phyloP scores from a whole-genome alignment of 2,888 invertebrate genomes.

The Phyto melanocephala region DNA sequence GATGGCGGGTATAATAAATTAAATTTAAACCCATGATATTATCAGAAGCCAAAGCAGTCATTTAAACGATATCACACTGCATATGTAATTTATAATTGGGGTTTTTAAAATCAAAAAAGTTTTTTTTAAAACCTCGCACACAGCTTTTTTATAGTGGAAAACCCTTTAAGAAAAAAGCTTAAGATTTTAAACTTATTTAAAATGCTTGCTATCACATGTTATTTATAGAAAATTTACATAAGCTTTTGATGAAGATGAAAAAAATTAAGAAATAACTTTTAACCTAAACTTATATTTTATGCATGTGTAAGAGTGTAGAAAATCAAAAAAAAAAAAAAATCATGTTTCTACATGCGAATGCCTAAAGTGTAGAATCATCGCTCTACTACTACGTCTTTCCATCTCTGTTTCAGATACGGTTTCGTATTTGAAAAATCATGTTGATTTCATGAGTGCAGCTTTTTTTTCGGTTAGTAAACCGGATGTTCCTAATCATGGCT shows the following conservation, averaged over 20 bases:
- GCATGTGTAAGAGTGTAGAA: slow-evolving; percentile 13
- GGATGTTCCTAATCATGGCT: slow-evolving; percentile 79
- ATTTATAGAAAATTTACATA: too few relatives aligned
- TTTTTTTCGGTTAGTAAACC: slow-evolving; percentile 79
- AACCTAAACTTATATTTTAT: background rate
- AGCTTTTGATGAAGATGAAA: background rate
- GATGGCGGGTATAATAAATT: too few relatives aligned
- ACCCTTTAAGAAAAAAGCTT: too few relatives aligned
- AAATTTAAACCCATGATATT: too few relatives aligned
- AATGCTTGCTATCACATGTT: too few relatives aligned
- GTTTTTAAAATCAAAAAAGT: too few relatives aligned
- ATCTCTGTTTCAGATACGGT: slow-evolving; percentile 30
- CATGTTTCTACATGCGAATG: slow-evolving; percentile 1
- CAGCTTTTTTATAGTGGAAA: too few relatives aligned
- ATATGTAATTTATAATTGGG: too few relatives aligned
- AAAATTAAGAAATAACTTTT: background rate
- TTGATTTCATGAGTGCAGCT: slow-evolving; percentile 52
- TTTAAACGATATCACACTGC: too few relatives aligned
- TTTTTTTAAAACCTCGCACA: too few relatives aligned
- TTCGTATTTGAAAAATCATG: slow-evolving; percentile 54
- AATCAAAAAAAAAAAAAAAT: slow-evolving; percentile 37
- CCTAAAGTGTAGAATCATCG: slow-evolving; percentile 14
- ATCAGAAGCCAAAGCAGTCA: too few relatives aligned
- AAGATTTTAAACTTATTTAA: too few relatives aligned
- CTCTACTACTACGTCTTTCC: slow-evolving; percentile 29